Conservation (phyloP, 1,140 invertebrate genomes). For the Bombus cullumanus region DNA sequence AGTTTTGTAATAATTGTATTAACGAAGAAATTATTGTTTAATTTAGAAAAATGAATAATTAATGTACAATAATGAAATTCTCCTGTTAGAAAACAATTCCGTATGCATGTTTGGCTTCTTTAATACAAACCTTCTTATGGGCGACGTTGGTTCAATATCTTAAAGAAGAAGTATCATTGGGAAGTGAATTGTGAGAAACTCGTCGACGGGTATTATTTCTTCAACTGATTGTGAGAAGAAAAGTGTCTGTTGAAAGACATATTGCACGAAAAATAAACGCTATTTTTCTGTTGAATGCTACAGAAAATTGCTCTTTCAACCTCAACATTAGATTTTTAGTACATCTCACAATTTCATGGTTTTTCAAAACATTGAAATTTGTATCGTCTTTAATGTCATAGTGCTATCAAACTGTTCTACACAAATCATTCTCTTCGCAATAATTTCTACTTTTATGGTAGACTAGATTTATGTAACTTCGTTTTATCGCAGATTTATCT, state of each 20-base stretch:
- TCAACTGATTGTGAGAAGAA: slow-evolving; percentile 26
- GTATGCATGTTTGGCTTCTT: not conserved
- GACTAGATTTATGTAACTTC: not conserved
- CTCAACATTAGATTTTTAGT: slow-evolving; percentile 25
- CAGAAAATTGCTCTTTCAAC: slow-evolving; percentile 50
- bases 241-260: slow-evolving; percentile 59
- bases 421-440: slow-evolving; percentile 4
- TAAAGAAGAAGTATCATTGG: slow-evolving; percentile 19
- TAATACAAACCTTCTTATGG: not conserved
- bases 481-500: not conserved
- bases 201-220: slow-evolving; percentile 30
- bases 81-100: not conserved
- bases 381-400: too few species aligned
- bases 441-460: not conserved
- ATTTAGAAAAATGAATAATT: not conserved
- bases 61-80: not conserved
- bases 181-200: slow-evolving; percentile 12
- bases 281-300: slow-evolving; percentile 47
- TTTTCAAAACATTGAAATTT: slow-evolving; percentile 12
- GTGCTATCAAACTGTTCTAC: not conserved
- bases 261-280: slow-evolving; percentile 46
- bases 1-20: not conserved
- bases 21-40: not conserved
- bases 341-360: slow-evolving; percentile 9
- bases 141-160: not conserved